phyloP scores from a whole-genome alignment of 2,113 vertebrate genomes.

The Phylloscopus trochiloides region DNA sequence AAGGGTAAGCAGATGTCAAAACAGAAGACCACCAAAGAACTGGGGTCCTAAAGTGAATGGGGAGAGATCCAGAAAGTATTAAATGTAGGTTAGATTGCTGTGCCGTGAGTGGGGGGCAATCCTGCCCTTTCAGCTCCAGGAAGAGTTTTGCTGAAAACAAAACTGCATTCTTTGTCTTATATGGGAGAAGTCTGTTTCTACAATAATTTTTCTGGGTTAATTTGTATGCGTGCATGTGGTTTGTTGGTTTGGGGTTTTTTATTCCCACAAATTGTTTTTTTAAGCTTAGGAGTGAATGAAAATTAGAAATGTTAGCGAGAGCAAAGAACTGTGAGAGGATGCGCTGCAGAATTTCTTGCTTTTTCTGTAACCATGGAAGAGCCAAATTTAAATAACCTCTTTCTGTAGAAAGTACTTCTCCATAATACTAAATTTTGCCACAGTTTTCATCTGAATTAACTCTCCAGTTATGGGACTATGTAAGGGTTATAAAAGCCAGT shows the following conservation, averaged over 20 bases:
- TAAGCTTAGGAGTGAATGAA: not conserved
- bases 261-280: not conserved
- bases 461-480: not conserved
- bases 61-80: conserved; percentile 2
- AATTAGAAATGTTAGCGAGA: not conserved
- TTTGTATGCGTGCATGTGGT: not conserved
- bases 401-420: not conserved
- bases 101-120: not conserved
- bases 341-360: not conserved
- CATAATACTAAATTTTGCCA: not conserved
- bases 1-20: conserved; percentile 66
- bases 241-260: not conserved
- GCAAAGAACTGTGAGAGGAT: not conserved
- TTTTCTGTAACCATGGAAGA: not conserved
- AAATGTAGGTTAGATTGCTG: not conserved
- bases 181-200: not conserved
- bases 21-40: conserved; percentile 70
- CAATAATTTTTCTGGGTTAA: not conserved
- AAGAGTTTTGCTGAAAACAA: not conserved
- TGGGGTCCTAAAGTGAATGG: not conserved
- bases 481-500: not conserved
- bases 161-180: not conserved
- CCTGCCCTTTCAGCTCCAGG: not conserved
- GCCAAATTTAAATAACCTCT: not conserved
- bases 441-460: not conserved